phyloP scores from a whole-genome alignment of 2,888 invertebrate species.

The Eristalis pertinax region DNA sequence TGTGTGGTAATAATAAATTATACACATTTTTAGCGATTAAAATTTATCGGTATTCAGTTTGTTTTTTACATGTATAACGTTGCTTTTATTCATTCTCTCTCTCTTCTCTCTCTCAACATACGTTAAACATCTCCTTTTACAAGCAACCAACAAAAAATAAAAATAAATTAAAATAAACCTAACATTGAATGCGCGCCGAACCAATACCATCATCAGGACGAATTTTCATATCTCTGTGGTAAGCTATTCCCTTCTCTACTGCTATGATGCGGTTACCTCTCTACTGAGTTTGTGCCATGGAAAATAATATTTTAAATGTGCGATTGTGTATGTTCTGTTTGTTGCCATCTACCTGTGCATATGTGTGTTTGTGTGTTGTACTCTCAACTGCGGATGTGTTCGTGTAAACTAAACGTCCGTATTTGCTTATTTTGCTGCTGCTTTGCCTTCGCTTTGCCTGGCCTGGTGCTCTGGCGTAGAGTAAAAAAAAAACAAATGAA shows the following conservation, averaged over 20 bases:
- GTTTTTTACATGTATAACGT: conserved; percentile 60
- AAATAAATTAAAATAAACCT: background rate
- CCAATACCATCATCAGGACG: conserved; percentile 41
- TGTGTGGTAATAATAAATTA: background rate
- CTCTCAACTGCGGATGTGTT: background rate
- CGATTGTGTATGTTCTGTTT: background rate
- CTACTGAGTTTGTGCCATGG: conserved; percentile 40
- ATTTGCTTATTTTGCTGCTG: background rate
- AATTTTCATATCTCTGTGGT: conserved; percentile 10
- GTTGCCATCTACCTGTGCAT: conserved; percentile 1
- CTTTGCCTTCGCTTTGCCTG: background rate
- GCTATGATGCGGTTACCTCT: conserved; percentile 10
- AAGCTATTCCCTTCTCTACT: background rate
- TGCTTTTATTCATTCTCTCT: conserved; percentile 39
- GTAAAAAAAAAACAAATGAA: background rate
- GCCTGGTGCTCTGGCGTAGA: conserved; percentile 18
- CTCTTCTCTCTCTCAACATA: background rate
- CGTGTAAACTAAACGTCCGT: background rate
- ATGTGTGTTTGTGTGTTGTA: background rate
- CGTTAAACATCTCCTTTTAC: conserved; percentile 24
- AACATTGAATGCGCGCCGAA: conserved; percentile 9
- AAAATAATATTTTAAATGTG: conserved; percentile 14
- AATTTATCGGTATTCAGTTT: conserved; percentile 47
- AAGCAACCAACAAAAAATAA: background rate
- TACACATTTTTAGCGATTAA: conserved; percentile 55